Base-by-base conservation (phyloP, 2,797 vertebrate genomes). In the Leptoclinus maculatus region DNA sequence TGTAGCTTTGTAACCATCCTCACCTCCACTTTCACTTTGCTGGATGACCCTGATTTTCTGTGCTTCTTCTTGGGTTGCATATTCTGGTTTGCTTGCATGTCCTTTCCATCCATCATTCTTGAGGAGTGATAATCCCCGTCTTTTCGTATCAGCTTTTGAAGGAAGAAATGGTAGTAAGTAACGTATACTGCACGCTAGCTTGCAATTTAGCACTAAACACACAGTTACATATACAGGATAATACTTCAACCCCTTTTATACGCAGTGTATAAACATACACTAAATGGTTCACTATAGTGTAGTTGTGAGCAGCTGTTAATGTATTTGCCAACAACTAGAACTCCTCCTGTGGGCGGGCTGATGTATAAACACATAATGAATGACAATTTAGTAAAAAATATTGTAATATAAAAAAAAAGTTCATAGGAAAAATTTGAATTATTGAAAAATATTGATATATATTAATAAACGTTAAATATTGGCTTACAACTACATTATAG, bases 21-120 rank as follows among this genome's bases (percentile, higher is more conserved):
- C 88, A 94, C 94, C 93, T 94, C 93, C 57, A 93, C 91, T 83
- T 93, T 92, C 38, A 94, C 77, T 89, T 94, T 93, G 88, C 92
- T 92, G 86, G 95, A 95, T 82, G 88, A 95, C 84, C 95, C 95
- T 66, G 97, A 96, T 92, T 98, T 97, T 94, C 97, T 97, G 95
- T 97, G 96, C 90, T 96, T 97, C 90, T 97, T 98, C 93, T 96
- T 97, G 66, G 95, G 95, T 85, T 96, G 96, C 73, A 95, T 87
- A 71, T 96, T 94, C 91, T 96, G 93, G 88, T 94, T 95, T 21
- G 96, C 93, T 76, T 93, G 94, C 87, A 93, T 91, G 74, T 94
- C 90, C 74, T 96, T 95, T 66, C 90, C 93, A 54, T 96, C 95
- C 84, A 95, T 80, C 71, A 96, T 83, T 70, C 95, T 91, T 19